These are phyloP conservation scores for Smutsia temminckii DNA, from an alignment of 2,797 vertebrate species.

Conservation along the genomic window DNA sequence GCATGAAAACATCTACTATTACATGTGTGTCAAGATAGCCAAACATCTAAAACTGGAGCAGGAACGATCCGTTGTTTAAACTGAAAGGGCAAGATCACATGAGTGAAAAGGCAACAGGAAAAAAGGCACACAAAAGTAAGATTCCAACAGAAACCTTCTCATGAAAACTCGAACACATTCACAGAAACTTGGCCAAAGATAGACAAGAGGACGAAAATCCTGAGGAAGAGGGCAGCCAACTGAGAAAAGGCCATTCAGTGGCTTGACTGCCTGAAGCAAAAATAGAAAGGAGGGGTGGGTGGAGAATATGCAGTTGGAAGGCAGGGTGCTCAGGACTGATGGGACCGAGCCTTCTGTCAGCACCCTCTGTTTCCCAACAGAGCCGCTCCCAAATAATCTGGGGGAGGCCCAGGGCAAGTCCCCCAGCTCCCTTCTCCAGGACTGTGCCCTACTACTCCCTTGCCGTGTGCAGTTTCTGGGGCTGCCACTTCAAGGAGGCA, in stretches of 20 bases:
- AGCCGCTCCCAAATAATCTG: background rate
- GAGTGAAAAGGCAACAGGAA: background rate
- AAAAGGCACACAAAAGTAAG: background rate
- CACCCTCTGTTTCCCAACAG: background rate
- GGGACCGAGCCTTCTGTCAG: background rate
- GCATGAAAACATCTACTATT: constrained; percentile 53
- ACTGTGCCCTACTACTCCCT: background rate
- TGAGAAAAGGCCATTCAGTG: background rate
- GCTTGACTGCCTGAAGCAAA: background rate
- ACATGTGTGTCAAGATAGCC: background rate
- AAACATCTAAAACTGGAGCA: background rate
- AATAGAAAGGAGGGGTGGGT: background rate
- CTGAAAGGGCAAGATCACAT: background rate
- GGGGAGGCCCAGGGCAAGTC: too few relatives aligned
- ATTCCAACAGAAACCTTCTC: background rate
- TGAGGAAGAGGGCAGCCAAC: background rate
- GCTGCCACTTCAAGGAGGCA: background rate
- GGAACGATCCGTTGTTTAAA: constrained; percentile 44
- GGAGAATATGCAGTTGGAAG: background rate
- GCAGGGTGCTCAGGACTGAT: background rate
- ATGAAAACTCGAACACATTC: background rate
- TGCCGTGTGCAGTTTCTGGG: background rate
- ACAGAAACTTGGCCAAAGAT: background rate
- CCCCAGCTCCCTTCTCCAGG: too few relatives aligned
- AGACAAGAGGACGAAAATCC: background rate